Conservation (phyloP, 2,113 vertebrate species). For the Dromiciops gliroides region DNA sequence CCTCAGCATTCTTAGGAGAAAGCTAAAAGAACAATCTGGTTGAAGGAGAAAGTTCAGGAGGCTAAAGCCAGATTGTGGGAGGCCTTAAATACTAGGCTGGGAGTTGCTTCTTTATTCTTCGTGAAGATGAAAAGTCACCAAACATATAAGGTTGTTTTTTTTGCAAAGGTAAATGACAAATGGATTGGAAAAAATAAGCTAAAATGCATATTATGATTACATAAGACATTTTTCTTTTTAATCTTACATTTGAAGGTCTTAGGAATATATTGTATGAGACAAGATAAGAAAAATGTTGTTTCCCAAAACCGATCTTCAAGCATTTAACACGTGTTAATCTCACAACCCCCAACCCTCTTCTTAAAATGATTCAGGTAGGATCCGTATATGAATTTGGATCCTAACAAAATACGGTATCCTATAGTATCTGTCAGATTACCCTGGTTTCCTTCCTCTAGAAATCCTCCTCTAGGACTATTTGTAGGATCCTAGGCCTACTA, state of each 20-base stretch:
- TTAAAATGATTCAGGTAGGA: not conserved
- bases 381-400: not conserved
- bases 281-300: not conserved
- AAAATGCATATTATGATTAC: not conserved
- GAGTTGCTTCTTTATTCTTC: not conserved
- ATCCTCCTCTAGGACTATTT: conserved; percentile 41
- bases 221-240: not conserved
- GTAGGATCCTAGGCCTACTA: conserved; percentile 40
- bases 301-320: not conserved
- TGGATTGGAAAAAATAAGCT: not conserved
- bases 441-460: conserved; percentile 18
- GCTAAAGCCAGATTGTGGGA: not conserved
- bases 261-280: not conserved
- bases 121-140: not conserved
- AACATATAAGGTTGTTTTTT: not conserved
- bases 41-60: not conserved
- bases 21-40: not conserved
- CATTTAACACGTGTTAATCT: conserved; percentile 41
- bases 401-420: not conserved
- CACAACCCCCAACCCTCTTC: not conserved
- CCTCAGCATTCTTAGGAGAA: not conserved
- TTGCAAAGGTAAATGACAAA: not conserved
- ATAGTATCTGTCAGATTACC: conserved; percentile 46
- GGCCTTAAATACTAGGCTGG: not conserved
- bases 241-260: not conserved